These are phyloP conservation scores for Rosalia funebris DNA, from an alignment of 2,888 invertebrate species.

Conservation along the genomic window DNA sequence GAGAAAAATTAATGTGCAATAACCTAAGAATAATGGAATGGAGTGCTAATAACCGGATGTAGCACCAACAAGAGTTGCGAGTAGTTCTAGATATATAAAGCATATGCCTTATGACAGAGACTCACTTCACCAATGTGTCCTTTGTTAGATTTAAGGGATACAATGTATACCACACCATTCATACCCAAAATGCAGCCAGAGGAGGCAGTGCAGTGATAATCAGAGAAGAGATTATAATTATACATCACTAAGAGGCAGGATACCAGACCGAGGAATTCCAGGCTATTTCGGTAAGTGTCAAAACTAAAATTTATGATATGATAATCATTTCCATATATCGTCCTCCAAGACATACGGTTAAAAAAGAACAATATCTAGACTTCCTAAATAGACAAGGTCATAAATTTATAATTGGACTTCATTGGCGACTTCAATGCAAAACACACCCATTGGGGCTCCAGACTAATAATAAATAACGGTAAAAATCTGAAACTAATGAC, in stretches of 20 bases:
- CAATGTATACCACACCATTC: background rate
- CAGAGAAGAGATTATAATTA: background rate
- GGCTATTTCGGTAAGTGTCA: background rate
- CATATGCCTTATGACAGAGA: background rate
- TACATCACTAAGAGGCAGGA: background rate
- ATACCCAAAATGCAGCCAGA: background rate
- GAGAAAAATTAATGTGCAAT: background rate
- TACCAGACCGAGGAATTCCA: background rate
- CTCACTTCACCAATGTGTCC: background rate
- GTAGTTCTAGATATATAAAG: background rate
- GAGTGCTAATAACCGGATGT: background rate
- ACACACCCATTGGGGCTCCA: background rate
- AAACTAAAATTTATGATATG: background rate
- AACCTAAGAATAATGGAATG: background rate
- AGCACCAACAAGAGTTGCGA: background rate
- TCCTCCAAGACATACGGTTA: background rate
- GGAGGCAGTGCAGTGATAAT: background rate
- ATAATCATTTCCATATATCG: background rate
- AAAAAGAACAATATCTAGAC: background rate
- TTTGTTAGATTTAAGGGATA: background rate
- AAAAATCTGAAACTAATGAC: background rate
- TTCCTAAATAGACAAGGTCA: background rate
- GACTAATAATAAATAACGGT: background rate
- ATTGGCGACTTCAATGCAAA: background rate
- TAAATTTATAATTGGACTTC: background rate